Evolutionary conservation across 2,797 vertebrate genomes (phyloP).

Genomic region (Cheirogaleus major): DNA sequence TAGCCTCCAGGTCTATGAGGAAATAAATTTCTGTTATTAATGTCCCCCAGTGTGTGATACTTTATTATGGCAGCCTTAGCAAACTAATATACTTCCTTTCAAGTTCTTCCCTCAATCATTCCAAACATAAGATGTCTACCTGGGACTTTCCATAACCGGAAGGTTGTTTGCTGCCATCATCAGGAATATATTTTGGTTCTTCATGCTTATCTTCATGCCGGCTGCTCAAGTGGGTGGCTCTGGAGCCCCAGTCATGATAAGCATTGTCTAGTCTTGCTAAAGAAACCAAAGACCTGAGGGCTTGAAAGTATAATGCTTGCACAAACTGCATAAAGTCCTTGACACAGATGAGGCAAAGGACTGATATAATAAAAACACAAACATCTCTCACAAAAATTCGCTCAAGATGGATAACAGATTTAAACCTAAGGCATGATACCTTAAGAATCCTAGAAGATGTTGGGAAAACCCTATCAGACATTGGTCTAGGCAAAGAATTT

Average conservation of each 20-base stretch:
- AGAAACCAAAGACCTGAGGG: not conserved
- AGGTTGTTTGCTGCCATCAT: not conserved
- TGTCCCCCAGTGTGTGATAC: not conserved
- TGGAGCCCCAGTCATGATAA: not conserved
- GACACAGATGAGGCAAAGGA: not conserved
- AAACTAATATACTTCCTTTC: not conserved
- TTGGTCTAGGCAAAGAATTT: no score
- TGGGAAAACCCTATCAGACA: no score
- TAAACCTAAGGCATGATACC: no score
- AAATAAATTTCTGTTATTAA: not conserved
- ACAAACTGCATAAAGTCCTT: not conserved
- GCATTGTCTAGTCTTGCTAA: not conserved
- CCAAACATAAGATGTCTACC: not conserved
- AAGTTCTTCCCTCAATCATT: not conserved
- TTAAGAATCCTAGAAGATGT: no score
- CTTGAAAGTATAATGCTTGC: not conserved
- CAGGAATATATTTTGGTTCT: not conserved
- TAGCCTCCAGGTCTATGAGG: not conserved
- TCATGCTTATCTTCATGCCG: not conserved
- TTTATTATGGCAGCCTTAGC: not conserved
- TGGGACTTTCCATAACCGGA: not conserved
- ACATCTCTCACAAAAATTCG: no score
- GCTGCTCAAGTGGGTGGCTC: not conserved
- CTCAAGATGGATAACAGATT: no score
- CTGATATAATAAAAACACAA: not conserved